Percentiles rank a stretch among this genome's conserved stretches.
phyloP scores from a whole-genome alignment of 2,113 vertebrate genomes.

The Apus apus region DNA sequence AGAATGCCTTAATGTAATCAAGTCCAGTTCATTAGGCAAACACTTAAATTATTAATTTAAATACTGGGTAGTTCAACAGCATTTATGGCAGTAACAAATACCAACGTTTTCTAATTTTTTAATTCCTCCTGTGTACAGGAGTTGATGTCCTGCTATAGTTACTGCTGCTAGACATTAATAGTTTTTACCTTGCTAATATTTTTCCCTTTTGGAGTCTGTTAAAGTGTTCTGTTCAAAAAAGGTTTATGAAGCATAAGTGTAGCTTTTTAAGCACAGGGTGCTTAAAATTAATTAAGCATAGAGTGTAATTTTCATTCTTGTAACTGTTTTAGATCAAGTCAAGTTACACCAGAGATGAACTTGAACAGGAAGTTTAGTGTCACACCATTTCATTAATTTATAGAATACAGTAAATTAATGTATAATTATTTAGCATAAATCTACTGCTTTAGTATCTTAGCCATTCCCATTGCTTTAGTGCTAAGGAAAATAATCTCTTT shows the following conservation, averaged over 20 bases:
- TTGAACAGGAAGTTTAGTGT: background rate
- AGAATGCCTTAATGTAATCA: slow-evolving; percentile 81
- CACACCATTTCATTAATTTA: background rate
- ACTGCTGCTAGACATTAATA: background rate
- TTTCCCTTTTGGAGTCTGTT: background rate
- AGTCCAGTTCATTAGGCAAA: slow-evolving; percentile 83
- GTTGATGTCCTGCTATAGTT: background rate
- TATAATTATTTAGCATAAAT: slow-evolving; percentile 9
- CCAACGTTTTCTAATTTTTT: background rate
- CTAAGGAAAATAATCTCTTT: background rate
- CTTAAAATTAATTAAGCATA: slow-evolving; percentile 13
- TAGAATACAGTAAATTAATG: background rate
- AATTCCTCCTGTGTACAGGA: slow-evolving; percentile 9
- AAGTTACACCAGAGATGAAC: background rate
- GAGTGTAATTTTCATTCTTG: background rate
- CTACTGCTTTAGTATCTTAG: background rate
- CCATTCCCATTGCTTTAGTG: background rate
- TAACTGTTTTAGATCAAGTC: background rate
- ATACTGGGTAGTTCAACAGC: slow-evolving; percentile 79
- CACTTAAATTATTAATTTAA: slow-evolving; percentile 85
- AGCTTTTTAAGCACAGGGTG: background rate
- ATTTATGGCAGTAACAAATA: slow-evolving; percentile 74
- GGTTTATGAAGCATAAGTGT: background rate
- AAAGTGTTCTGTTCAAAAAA: background rate
- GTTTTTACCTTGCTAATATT: background rate